Evolutionary conservation across 2,113 vertebrate genomes (phyloP), one percentile per base, ranked within the genome.

Genomic region (Bubo scandiacus): DNA sequence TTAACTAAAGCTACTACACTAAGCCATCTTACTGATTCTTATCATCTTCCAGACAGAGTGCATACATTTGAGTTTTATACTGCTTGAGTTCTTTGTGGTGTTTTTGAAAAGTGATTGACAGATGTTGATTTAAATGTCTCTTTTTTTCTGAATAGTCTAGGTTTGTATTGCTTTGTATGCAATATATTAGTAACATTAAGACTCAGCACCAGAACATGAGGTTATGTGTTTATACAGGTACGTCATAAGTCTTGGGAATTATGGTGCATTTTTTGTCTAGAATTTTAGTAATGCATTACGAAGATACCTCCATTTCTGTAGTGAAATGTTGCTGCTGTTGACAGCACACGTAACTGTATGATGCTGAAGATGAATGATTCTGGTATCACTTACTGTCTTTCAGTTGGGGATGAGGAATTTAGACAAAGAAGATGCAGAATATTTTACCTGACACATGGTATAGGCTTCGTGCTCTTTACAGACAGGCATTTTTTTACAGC

Each of bases 1-100:
- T 71, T 92, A 85, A 89, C 94, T 93, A 81, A 96, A 94, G 79
- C 80, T 90, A 65, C 59, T 81, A 63, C 45, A 21, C 22, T 68
- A 73, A 58, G n/a, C 29, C 59, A 58, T 90, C 52, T 68, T 32
- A 51, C 67, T 89, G 30, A 59, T 77, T 72, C 51, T 88, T 94
- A n/a, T 19, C 38, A 45, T 81, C 85, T 90, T 94, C 38, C 38
- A 81, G 51, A 67, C 40, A 80, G 61, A 55, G 40, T 66, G 21
- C 43, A 65, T 84, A 45, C 8, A 47, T 95, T 88, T 86, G 73
- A 78, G 73, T 81, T 95, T 88, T 85, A 54, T 73, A 21, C n/a
- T 81, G 26, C 43, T 67, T 42, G 58, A 55, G 90, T 65, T 94
- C 72, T 91, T 94, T 54, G 51, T 70, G 66, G 32, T 78, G 38